Base-by-base conservation (phyloP, 2,113 vertebrate species). In the Sebastes fasciatus region DNA sequence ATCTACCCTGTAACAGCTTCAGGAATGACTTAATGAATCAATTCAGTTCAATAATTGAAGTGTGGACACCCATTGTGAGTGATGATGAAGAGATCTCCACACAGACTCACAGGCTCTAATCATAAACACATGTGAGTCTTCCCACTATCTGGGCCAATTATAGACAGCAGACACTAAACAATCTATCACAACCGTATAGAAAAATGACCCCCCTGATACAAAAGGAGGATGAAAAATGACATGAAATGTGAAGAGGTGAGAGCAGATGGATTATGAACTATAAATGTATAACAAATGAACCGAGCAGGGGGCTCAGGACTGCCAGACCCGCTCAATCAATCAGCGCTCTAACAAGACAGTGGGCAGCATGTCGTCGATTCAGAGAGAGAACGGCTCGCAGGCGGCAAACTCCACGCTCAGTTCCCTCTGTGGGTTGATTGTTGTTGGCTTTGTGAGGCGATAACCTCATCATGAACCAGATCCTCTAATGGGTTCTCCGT, bases 231-330 rank as follows among this genome's bases (percentile, higher is more conserved):
- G 91, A 94, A 77, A 91, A 92, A 91, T 86, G 16, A 73, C 40
- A 40, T 4, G n/a, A 49, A 88, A 83, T 26, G 82, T 78, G 89
- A 77, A 40, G 86, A 88, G 87, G 85, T 90, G 90, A 70, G 83
- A 89, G 88, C 91, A 94, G 93, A 94, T 92, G 92, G 91, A 94
- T 93, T 87, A 91, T 90, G 91, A 93, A 91, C 88, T 91, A 90
- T 91, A 88, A 91, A 88, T 89, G 84, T 92, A 55, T 85, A 90
- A 94, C 91, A 92, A 92, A 93, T 92, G 90, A 92, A 89, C 54
- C 42, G 60, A 87, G 83, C 85, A 75, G 88, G 89, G 90, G 88
- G 86, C 87, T 89, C 80, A 58, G 86, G 90, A 84, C 91, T 63
- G 82, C 85, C 84, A 84, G 88, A 85, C 64, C 84, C 3, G n/a